Evolutionary conservation across 2,113 vertebrate species (phyloP).

Genomic region (Heteronetta atricapilla): DNA sequence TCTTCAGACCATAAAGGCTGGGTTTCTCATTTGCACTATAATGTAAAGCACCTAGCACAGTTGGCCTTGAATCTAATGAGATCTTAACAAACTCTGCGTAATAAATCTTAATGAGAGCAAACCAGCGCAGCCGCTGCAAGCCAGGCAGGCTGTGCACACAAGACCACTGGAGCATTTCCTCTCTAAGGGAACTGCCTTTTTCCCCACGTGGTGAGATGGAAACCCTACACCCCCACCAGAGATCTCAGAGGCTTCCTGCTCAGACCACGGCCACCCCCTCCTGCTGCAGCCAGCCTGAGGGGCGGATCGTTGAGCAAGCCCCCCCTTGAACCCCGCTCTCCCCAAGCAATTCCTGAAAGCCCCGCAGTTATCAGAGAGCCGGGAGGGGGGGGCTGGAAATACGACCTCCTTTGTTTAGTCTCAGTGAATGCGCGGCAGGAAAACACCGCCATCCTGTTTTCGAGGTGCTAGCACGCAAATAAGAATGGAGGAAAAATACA

Average conservation of each 20-base stretch:
- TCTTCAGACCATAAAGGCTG: too few species aligned
- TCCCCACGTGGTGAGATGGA: background rate
- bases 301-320: background rate
- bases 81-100: background rate
- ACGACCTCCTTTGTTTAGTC: slow-evolving; percentile 71
- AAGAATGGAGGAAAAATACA: slow-evolving; percentile 55
- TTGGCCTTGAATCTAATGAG: rapidly evolving
- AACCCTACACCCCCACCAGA: background rate
- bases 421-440: slow-evolving; percentile 45
- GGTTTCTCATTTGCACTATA: background rate
- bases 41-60: background rate
- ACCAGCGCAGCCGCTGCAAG: rapidly evolving
- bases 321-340: background rate
- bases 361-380: background rate
- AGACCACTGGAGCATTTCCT: background rate
- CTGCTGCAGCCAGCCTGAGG: background rate
- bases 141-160: background rate
- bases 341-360: background rate
- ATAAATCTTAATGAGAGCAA: background rate
- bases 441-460: slow-evolving; percentile 73
- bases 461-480: slow-evolving; percentile 46
- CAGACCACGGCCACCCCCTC: background rate
- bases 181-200: background rate
- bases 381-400: slow-evolving; percentile 7
- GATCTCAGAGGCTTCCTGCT: background rate